Conservation (phyloP, 2,113 vertebrate species). For the Tinamus guttatus region DNA sequence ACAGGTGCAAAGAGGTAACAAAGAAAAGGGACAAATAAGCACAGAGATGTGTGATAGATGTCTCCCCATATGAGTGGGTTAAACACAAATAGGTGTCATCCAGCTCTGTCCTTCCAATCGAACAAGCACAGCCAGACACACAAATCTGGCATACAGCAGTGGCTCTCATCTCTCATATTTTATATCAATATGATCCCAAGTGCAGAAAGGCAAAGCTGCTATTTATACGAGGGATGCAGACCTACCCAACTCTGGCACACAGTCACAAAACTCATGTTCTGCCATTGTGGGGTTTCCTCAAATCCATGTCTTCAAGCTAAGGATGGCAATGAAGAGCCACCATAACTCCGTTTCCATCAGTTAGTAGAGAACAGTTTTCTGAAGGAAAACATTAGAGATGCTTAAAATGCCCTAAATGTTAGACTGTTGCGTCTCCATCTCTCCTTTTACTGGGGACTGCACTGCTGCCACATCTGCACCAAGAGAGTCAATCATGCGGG, state of each 20-base stretch:
- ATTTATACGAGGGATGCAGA: background rate
- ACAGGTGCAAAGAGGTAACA: background rate
- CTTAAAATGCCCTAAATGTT: accelerated
- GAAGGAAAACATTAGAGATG: background rate
- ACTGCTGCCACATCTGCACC: background rate
- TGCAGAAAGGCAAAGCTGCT: constrained; percentile 2
- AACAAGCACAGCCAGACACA: background rate
- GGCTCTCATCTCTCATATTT: background rate
- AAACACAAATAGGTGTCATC: background rate
- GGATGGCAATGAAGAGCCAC: background rate
- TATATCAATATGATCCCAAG: background rate
- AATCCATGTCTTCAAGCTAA: background rate
- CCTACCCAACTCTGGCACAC: background rate
- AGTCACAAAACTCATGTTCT: constrained; percentile 24
- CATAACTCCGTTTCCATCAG: background rate
- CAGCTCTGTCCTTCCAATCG: accelerated
- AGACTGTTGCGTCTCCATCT: background rate
- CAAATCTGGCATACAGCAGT: background rate
- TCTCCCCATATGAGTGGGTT: background rate
- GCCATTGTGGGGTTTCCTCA: background rate
- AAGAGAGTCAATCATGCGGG: background rate
- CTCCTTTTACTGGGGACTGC: too few species aligned
- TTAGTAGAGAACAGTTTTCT: background rate
- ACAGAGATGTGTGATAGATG: background rate
- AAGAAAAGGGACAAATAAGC: background rate